Percentiles rank a stretch among this genome's conserved stretches.
phyloP scores from a whole-genome alignment of 1,140 invertebrate species.

The Parapsyche elsis region DNA sequence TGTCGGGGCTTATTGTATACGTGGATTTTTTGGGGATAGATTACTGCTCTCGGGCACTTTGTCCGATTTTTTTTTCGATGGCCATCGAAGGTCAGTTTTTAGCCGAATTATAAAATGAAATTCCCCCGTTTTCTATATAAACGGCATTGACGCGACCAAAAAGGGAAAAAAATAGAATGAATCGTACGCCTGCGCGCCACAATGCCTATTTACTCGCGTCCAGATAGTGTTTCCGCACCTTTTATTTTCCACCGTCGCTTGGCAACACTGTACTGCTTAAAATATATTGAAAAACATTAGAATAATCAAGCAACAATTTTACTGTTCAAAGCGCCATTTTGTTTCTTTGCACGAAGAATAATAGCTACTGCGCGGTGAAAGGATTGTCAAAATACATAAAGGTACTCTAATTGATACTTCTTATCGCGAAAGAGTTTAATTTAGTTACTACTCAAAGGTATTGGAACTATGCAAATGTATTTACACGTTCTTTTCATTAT shows the following conservation, averaged over 20 bases:
- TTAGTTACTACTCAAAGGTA: too few relatives aligned
- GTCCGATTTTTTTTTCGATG: constrained; percentile 50
- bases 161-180: constrained; percentile 39
- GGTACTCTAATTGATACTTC: too few relatives aligned
- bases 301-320: too few relatives aligned
- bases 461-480: too few relatives aligned
- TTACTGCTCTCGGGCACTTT: constrained; percentile 52
- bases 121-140: constrained; percentile 10
- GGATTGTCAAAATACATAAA: too few relatives aligned
- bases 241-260: not conserved
- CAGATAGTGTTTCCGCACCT: constrained; percentile 50
- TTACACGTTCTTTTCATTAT: too few relatives aligned
- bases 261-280: too few relatives aligned
- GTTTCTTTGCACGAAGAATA: too few relatives aligned
- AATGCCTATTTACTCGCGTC: constrained; percentile 42
- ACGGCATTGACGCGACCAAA: not conserved
- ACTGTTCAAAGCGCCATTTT: too few relatives aligned
- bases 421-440: too few relatives aligned
- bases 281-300: too few relatives aligned
- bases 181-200: constrained; percentile 1
- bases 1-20: constrained; percentile 45
- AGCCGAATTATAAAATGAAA: constrained; percentile 46
- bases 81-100: constrained; percentile 56
- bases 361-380: too few relatives aligned
- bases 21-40: constrained; percentile 52